These are phyloP conservation scores for Rapana venosa DNA, from an alignment of 2,888 invertebrate species.

Conservation along the genomic window DNA sequence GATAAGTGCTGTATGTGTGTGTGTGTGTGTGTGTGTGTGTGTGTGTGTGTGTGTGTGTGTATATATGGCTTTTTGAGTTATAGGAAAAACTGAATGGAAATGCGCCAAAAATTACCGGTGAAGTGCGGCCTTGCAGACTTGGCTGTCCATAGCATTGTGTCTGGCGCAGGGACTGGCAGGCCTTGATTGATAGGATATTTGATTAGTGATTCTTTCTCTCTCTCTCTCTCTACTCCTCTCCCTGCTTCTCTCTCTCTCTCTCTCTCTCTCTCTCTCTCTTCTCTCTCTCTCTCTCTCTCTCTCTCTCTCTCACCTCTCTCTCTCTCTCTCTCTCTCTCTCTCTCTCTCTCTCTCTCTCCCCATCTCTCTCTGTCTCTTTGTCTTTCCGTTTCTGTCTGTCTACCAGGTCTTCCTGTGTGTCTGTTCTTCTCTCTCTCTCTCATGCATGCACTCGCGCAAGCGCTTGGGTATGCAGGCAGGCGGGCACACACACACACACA, in stretches of 20 bases:
- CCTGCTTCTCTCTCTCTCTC: not conserved
- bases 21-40: not conserved
- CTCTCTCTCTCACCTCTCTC: conserved; percentile 2
- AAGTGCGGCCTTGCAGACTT: too few relatives aligned
- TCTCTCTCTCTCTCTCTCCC: not conserved
- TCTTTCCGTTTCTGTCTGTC: too few relatives aligned
- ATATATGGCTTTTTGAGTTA: not conserved
- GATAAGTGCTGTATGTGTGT: too few relatives aligned
- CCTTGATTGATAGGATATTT: not conserved
- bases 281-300: not conserved
- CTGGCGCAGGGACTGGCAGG: not conserved
- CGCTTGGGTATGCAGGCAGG: too few relatives aligned
- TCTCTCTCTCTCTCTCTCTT: not conserved
- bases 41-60: conserved; percentile 12
- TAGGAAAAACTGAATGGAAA: not conserved
- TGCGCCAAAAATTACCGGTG: too few relatives aligned
- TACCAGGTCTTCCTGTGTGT: not conserved
- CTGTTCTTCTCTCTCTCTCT: not conserved
- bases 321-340: conserved; percentile 14
- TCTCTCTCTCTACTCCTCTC: not conserved
- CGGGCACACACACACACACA: too few relatives aligned
- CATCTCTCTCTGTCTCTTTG: not conserved
- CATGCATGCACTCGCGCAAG: too few relatives aligned
- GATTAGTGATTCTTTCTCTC: not conserved
- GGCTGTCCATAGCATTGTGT: not conserved